These are phyloP conservation scores for Lophotis ruficrista DNA, from an alignment of 2,113 vertebrate species.

Conservation along the genomic window DNA sequence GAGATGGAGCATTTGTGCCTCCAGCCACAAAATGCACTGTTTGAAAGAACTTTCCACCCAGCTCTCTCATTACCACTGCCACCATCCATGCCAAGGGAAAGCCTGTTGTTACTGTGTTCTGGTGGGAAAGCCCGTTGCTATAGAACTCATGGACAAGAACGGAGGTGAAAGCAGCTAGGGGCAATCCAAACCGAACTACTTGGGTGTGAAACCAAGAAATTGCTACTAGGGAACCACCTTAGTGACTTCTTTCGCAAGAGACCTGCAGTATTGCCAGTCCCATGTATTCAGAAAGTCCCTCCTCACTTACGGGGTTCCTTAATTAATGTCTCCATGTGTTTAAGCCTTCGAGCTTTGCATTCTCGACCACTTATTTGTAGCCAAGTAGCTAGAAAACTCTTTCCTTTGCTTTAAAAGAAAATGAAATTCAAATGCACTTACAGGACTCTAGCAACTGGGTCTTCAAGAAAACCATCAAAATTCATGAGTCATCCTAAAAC, in stretches of 20 bases:
- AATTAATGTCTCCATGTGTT: not conserved
- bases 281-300: not conserved
- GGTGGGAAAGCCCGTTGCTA: not conserved
- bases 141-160: not conserved
- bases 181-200: not conserved
- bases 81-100: not conserved
- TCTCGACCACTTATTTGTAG: not conserved
- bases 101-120: not conserved
- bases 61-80: not conserved
- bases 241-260: not conserved
- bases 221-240: not conserved
- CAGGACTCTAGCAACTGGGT: not conserved
- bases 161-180: not conserved
- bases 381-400: not conserved
- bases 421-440: not conserved
- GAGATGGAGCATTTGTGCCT: not conserved
- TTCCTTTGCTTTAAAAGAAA: not conserved
- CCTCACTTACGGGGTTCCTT: not conserved
- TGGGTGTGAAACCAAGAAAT: not conserved
- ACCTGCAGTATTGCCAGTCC: not conserved
- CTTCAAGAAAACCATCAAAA: constrained; percentile 22
- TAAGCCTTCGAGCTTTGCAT: not conserved
- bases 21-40: not conserved
- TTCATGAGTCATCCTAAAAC: constrained; percentile 51
- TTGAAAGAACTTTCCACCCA: not conserved